These are phyloP conservation scores for Phyllotreta striolata DNA, from an alignment of 2,888 invertebrate species.

Conservation along the genomic window DNA sequence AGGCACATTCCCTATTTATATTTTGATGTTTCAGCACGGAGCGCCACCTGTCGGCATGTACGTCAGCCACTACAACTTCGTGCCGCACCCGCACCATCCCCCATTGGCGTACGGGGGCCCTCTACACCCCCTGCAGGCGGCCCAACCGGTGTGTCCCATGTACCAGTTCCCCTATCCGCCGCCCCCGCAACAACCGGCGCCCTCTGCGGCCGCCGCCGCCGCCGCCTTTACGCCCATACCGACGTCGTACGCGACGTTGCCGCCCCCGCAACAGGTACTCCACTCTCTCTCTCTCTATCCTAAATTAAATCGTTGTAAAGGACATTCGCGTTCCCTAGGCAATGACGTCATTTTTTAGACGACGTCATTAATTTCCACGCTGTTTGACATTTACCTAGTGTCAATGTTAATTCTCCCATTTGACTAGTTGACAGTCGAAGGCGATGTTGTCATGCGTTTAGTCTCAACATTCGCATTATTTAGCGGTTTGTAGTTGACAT, in stretches of 20 bases:
- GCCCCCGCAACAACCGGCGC: constrained; percentile 38
- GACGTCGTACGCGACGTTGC: constrained; percentile 47
- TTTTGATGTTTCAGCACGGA: constrained; percentile 48
- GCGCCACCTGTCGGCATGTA: constrained; percentile 69
- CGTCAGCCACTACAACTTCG: constrained; percentile 74
- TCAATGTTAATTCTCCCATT: too few species aligned
- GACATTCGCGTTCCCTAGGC: too few species aligned
- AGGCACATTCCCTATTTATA: too few species aligned
- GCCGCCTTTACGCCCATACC: constrained; percentile 48
- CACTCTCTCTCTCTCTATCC: neutral
- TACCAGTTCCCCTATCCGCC: constrained; percentile 64
- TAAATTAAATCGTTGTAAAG: neutral
- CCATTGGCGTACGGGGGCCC: constrained; percentile 64
- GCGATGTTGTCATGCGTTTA: too few species aligned
- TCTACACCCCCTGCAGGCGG: constrained; percentile 62
- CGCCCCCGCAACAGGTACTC: constrained; percentile 46
- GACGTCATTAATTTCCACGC: too few species aligned
- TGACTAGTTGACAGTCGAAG: too few species aligned
- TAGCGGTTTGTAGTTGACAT: too few species aligned
- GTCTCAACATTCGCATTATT: too few species aligned
- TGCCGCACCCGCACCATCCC: constrained; percentile 69
- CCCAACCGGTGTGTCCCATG: constrained; percentile 64
- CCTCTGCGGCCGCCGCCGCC: constrained; percentile 43
- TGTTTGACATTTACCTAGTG: too few species aligned
- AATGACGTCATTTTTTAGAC: too few species aligned